Percentiles rank a stretch among this genome's conserved stretches.
phyloP scores from a whole-genome alignment of 2,888 invertebrate species.

The Coremacera marginata region DNA sequence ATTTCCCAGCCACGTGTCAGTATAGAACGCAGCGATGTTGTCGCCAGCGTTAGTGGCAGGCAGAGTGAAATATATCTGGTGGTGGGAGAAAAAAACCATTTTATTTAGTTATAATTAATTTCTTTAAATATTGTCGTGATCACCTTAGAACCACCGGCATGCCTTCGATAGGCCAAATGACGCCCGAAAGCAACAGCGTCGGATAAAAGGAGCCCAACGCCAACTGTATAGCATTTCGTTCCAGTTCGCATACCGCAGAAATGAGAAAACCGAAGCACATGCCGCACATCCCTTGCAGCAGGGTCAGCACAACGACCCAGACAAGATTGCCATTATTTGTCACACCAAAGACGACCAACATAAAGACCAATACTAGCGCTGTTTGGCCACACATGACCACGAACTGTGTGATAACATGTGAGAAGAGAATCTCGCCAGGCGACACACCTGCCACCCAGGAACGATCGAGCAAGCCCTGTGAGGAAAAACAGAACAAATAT shows the following conservation, averaged over 20 bases:
- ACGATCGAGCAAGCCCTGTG: constrained; percentile 83
- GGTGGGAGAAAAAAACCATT: neutral
- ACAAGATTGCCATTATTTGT: constrained; percentile 90
- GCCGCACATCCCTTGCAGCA: constrained; percentile 92
- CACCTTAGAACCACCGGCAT: constrained; percentile 86
- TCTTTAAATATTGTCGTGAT: constrained; percentile 34
- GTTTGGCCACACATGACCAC: constrained; percentile 96
- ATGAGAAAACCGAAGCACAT: constrained; percentile 98
- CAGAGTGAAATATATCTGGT: constrained; percentile 81
- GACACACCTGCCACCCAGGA: constrained; percentile 95
- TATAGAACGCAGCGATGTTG: constrained; percentile 89
- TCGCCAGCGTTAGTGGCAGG: constrained; percentile 91
- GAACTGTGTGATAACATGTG: constrained; percentile 94
- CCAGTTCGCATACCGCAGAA: constrained; percentile 91
- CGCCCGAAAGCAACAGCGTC: constrained; percentile 90
- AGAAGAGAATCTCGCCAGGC: constrained; percentile 91
- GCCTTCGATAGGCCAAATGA: constrained; percentile 97
- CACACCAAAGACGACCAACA: constrained; percentile 90
- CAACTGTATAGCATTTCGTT: constrained; percentile 92
- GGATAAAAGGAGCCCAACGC: constrained; percentile 96
- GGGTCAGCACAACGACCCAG: constrained; percentile 86
- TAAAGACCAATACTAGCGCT: constrained; percentile 88
- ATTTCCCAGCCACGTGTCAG: constrained; percentile 90
- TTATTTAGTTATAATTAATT: neutral
- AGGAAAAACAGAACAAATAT: neutral